Base-by-base conservation (phyloP, 2,888 invertebrate genomes). In the Eueremaeus valkanovi region DNA sequence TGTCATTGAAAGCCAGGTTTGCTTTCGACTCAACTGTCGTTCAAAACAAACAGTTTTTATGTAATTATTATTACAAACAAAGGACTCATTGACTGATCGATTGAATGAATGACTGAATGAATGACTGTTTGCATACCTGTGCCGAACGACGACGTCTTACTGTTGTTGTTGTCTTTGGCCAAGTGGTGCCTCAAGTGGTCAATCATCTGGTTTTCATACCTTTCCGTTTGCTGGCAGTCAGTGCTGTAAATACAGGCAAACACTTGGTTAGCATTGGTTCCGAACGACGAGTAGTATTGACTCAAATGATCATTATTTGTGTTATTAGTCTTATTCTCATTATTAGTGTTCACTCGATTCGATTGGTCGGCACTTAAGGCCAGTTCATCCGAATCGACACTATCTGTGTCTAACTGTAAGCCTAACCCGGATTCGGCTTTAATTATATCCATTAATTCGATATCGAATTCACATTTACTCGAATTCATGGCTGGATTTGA, bases 171-270 rank as follows among this genome's bases (percentile, higher is more conserved):
- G 45, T 45, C 16, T 45, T 36, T 36, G 11, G 36, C 11, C 36
- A 70, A 70, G 18, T 70, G 70, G 21, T 42, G 24, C 3, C 27
- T 70, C 42, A 70, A 29, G 70, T 42, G 70, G 21, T 42, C 24
- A 29, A 42, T 24, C 1, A 70, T 70, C 24, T 45, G 27, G 5
- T 29, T 16, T n/a, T 70, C 42, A 27, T 27, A 21, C n/a, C 21
- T 24, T 45, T 70, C 42, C 11, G 45, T 66, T n/a, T 66, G 63
- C 21, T 33, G 16, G 36, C 63, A 70, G 45, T 70, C 40, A 27
- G n/a, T n/a, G n/a, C 45, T 42, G 24, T 70, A 42, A 45, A 45
- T 70, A 18, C 42, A 70, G 24, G 45, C 70, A 45, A 70, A 70
- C 11, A 8, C 24, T 18, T 27, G 18, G 11, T 70, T 42, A 18